Conservation (phyloP, 1,140 invertebrate species). For the Wiebesia pumilae region DNA sequence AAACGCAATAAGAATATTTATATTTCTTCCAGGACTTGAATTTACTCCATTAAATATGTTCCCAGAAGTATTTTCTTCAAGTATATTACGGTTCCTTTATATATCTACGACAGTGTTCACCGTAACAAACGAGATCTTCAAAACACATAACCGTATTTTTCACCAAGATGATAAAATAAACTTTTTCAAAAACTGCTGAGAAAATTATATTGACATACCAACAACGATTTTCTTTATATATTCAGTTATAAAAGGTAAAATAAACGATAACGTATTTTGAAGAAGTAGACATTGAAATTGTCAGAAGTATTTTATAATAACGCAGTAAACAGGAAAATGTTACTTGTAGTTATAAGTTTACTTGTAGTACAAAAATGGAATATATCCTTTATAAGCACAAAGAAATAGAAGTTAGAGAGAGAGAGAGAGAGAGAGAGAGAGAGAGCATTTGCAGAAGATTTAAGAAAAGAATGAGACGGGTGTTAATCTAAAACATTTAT, state of each 20-base stretch:
- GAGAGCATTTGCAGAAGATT: neutral
- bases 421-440: neutral
- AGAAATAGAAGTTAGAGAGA: no score
- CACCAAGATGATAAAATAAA: neutral
- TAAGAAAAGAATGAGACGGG: slow-evolving; percentile 2
- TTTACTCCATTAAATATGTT: no score
- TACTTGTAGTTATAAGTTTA: no score
- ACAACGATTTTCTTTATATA: neutral
- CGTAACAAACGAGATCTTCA: neutral
- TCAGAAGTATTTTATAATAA: neutral
- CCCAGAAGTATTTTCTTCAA: no score
- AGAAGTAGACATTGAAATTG: neutral
- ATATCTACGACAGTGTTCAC: neutral
- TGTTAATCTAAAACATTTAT: slow-evolving; percentile 35
- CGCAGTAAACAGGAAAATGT: neutral
- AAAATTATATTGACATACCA: neutral
- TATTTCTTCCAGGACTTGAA: no score
- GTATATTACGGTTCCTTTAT: no score
- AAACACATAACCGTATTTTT: neutral
- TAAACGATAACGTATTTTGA: no score
- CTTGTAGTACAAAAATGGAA: neutral
- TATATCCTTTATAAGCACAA: neutral
- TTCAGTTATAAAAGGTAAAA: no score
- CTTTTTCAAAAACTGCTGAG: neutral
- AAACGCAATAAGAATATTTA: no score